Evolutionary conservation across 37 sponge, comb jelly and placozoan species (phyloP), one percentile per base, ranked within the genome.

Genomic region (Theonella swinhoei): DNA sequence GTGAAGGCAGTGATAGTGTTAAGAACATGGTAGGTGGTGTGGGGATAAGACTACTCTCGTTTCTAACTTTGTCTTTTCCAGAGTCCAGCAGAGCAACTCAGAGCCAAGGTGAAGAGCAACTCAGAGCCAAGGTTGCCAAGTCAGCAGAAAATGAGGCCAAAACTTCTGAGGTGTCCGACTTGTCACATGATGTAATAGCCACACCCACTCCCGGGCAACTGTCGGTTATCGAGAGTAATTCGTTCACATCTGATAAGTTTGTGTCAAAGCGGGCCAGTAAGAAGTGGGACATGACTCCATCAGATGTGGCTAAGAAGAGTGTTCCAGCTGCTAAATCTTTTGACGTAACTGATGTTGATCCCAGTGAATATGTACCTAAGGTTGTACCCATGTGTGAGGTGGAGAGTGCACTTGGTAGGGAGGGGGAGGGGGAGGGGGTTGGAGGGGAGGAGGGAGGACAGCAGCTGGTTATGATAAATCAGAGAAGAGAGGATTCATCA

Each of bases 1-100:
- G n/a, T n/a, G n/a, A n/a, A n/a, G n/a, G n/a, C n/a, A n/a, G n/a
- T n/a, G n/a, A n/a, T n/a, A 72, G 78, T 22, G 77, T 37, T 34
- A 29, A 33, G 9, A 62, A 60, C 1, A 77, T 85, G 85, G 85
- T 85, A 34, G 70, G 71, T 61, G 1, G 24, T 3, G 65, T 5
- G 22, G 14, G 61, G 62, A 36, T 62, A 0, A 20, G 39, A 39
- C 24, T 68, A n/a, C 22, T 63, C 17, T 58, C 43, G 26, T 37
- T 28, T 7, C 33, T 22, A 43, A n/a, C n/a, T n/a, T n/a, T n/a
- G n/a, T n/a, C n/a, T n/a, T n/a, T n/a, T n/a, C n/a, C n/a, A 82
- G 85, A 85, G 70, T 38, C 85, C 85, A 30, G 85, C 85, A 14
- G 85, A 85, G 33, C 41, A 79, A 43, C 62, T 85, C 5, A 85